Percentiles rank a stretch among this genome's conserved stretches.
phyloP scores from a whole-genome alignment of 2,113 vertebrate genomes.

The Gopherus flavomarginatus region DNA sequence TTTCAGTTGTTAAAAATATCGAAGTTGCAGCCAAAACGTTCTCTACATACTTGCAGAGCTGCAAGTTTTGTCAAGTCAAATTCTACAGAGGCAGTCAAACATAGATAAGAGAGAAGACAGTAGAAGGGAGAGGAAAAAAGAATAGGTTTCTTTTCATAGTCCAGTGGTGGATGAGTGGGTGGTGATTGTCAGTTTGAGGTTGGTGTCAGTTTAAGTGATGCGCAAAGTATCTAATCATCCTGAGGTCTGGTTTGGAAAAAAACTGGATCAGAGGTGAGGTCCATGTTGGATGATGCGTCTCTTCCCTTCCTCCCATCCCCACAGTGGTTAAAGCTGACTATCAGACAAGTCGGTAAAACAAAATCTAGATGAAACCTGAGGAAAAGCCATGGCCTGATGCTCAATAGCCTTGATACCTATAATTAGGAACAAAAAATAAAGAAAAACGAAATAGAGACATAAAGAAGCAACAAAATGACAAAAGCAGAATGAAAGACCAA shows the following conservation, averaged over 20 bases:
- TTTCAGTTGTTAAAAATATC: background rate
- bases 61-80: background rate
- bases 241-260: background rate
- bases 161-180: background rate
- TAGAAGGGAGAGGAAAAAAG: background rate
- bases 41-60: background rate
- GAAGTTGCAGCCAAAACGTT: accelerated
- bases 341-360: background rate
- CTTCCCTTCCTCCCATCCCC: background rate
- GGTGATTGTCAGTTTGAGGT: background rate
- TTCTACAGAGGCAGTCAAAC: background rate
- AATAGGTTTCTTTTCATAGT: background rate
- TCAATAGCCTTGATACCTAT: background rate
- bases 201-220: background rate
- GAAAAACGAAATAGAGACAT: background rate
- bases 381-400: background rate
- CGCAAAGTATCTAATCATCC: background rate
- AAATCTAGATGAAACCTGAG: background rate
- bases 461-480: background rate
- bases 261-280: background rate
- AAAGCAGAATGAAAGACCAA: background rate
- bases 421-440: background rate
- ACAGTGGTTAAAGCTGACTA: background rate
- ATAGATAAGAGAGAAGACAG: background rate
- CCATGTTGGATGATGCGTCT: background rate